Evolutionary conservation across 2,113 vertebrate genomes (phyloP).

Genomic region (Alectura lathami): DNA sequence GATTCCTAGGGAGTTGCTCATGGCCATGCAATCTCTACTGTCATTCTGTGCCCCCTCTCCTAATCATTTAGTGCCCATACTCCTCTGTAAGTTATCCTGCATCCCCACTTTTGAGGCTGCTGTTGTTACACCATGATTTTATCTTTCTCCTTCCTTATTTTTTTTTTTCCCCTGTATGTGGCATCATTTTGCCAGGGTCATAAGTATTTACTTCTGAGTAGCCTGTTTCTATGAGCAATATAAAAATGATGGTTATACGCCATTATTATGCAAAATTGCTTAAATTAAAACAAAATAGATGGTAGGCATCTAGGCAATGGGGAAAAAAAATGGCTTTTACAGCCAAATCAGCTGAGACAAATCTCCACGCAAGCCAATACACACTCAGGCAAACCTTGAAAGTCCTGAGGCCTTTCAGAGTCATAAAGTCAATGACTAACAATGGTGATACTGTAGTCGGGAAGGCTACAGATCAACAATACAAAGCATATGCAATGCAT

Average conservation of each 20-base stretch:
- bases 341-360: neutral
- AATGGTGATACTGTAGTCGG: neutral
- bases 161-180: neutral
- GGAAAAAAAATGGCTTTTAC: neutral
- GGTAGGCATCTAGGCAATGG: neutral
- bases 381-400: neutral
- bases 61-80: neutral
- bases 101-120: neutral
- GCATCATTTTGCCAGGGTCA: neutral
- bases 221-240: neutral
- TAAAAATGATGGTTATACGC: neutral
- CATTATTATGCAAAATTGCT: neutral
- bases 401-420: neutral
- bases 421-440: neutral
- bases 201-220: neutral
- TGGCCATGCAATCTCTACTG: neutral
- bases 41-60: neutral
- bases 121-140: neutral
- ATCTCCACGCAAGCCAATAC: neutral
- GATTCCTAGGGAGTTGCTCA: neutral
- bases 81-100: neutral
- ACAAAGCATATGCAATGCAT: constrained; percentile 8
- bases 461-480: neutral
- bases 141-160: neutral
- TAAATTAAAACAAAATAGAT: neutral